phyloP scores from a whole-genome alignment of 2,888 invertebrate species.

The Endomychus coccineus region DNA sequence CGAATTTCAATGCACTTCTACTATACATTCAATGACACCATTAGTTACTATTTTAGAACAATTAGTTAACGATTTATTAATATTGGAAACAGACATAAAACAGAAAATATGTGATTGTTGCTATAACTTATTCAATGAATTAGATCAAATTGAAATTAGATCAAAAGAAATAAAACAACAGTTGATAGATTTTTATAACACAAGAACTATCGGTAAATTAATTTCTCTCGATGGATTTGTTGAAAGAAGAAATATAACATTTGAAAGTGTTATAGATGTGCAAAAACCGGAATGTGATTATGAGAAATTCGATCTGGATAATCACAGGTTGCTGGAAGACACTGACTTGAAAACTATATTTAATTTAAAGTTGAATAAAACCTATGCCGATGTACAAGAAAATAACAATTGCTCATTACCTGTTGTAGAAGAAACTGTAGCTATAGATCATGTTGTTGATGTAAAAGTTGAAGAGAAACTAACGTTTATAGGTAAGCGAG shows the following conservation, averaged over 20 bases:
- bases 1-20: constrained; percentile 5
- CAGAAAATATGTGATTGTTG: constrained; percentile 26
- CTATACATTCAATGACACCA: constrained; percentile 10
- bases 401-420: too few species aligned
- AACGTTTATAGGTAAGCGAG: too few species aligned
- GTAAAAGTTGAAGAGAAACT: too few species aligned
- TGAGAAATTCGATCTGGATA: too few species aligned
- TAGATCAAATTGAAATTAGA: constrained; percentile 28
- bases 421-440: too few species aligned
- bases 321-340: background rate
- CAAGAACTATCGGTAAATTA: too few species aligned
- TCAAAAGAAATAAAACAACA: constrained; percentile 22
- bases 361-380: background rate
- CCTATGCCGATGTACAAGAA: too few species aligned
- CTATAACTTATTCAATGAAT: constrained; percentile 29
- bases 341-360: background rate
- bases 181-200: constrained; percentile 12
- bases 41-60: constrained; percentile 6
- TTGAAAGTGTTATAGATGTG: too few species aligned
- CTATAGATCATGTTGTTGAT: too few species aligned
- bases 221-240: too few species aligned
- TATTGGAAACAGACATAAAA: background rate
- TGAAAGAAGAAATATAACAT: too few species aligned
- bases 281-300: too few species aligned
- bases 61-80: constrained; percentile 1